Evolutionary conservation across 1,140 invertebrate genomes (phyloP), one percentile per base, ranked within the genome.

Genomic region (Musca vetustissima): DNA sequence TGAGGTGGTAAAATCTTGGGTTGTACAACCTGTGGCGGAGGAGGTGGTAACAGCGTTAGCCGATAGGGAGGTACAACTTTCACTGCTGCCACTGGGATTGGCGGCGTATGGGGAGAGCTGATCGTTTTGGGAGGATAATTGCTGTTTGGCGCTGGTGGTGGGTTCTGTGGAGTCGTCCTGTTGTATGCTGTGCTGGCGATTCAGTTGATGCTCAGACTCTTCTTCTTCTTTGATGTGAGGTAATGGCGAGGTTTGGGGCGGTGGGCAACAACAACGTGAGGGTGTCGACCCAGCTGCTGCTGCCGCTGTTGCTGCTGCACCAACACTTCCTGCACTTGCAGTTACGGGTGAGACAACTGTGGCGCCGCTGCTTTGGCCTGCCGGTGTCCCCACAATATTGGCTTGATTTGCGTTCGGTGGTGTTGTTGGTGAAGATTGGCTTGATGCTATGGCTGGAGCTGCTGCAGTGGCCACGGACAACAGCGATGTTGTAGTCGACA

Each of bases 151-250:
- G 84, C 74, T 82, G 78, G 77, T 53, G 55, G 55, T 61, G 57
- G 57, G 57, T 28, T 57, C 53, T 14, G 53, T 57, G 81, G 47
- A 82, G 25, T 84, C 83, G 67, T 83, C 76, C 70, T 84, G 84
- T 81, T 85, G 83, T 72, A 83, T 84, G 22, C 84, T 80, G 17
- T 69, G 61, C 14, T 84, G 83, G 6, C 83, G 66, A 72, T 72
- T 65, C 66, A 59, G 83, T 73, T 84, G 84, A 70, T 87, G 85
- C 64, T 88, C 87, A 59, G 85, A 85, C 75, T 87, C 87, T 72
- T 84, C 83, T 71, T 88, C 87, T 74, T 88, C 87, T 73, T 87
- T 86, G 66, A 88, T 88, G 61, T 87, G 86, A 1, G 87, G 87
- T 55, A 87, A 73, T 36, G 86, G 86, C 8, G 86, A 87, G 25